Evolutionary conservation across 2,797 vertebrate genomes (phyloP).

Genomic region (Bradypodion pumilum): DNA sequence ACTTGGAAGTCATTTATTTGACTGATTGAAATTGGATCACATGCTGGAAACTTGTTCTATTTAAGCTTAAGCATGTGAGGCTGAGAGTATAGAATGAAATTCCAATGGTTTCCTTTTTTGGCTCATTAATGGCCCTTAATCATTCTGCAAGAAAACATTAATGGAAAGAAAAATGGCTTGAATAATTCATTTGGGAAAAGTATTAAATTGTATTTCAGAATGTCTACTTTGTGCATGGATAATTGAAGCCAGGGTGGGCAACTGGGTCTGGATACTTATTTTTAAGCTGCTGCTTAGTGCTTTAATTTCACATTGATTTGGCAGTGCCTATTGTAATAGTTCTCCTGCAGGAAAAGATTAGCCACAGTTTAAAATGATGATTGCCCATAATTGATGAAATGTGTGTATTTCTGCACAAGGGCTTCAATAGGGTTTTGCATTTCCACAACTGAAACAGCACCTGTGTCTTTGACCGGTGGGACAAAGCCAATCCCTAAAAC

Average conservation of each 20-base stretch:
- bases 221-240: conserved; percentile 72
- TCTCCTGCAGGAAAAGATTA: conserved; percentile 61
- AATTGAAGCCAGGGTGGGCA: conserved; percentile 70
- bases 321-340: conserved; percentile 51
- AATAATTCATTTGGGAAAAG: conserved; percentile 82
- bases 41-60: conserved; percentile 68
- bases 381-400: conserved; percentile 58
- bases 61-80: conserved; percentile 71
- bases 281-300: conserved; percentile 73
- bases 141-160: conserved; percentile 74
- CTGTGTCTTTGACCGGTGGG: not conserved
- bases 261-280: conserved; percentile 74
- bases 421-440: not conserved
- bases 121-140: conserved; percentile 79
- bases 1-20: conserved; percentile 70
- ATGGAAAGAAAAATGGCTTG: conserved; percentile 79
- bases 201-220: conserved; percentile 80
- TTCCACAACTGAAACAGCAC: not conserved
- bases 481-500: not conserved
- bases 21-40: conserved; percentile 78
- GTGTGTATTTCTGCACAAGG: conserved; percentile 41
- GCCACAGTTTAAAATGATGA: conserved; percentile 55
- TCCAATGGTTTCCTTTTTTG: conserved; percentile 71
- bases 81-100: conserved; percentile 71
- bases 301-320: conserved; percentile 64